Conservation (phyloP, 2,888 invertebrate genomes). For the Drosophila buzzatii region DNA sequence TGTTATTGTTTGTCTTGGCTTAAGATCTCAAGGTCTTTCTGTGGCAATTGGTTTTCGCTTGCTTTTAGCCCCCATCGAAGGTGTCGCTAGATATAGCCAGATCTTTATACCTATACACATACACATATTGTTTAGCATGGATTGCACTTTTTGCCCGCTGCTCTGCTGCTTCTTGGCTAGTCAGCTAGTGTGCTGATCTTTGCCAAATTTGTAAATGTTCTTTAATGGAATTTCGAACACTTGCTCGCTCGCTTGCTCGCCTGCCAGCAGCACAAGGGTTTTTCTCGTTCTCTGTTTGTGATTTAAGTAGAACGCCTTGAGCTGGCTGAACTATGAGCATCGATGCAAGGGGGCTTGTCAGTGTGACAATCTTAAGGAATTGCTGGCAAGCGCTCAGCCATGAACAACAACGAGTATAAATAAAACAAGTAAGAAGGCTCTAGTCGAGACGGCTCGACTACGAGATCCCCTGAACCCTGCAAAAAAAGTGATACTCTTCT, state of each 20-base stretch:
- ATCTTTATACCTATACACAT: background rate
- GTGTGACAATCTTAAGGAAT: slow-evolving; percentile 66
- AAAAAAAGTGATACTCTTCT: too few relatives aligned
- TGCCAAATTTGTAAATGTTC: slow-evolving; percentile 81
- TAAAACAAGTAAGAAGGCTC: too few relatives aligned
- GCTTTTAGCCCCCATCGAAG: slow-evolving; percentile 46
- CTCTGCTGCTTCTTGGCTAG: slow-evolving; percentile 8
- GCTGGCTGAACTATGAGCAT: slow-evolving; percentile 34
- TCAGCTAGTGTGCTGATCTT: slow-evolving; percentile 53
- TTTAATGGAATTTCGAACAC: slow-evolving; percentile 78
- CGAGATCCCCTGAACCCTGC: too few relatives aligned
- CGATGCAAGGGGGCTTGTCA: slow-evolving; percentile 57
- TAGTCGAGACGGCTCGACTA: too few relatives aligned
- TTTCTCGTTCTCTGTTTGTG: slow-evolving; percentile 35
- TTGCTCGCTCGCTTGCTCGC: slow-evolving; percentile 50
- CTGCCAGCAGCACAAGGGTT: slow-evolving; percentile 31
- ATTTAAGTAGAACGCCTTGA: slow-evolving; percentile 51
- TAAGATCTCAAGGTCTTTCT: slow-evolving; percentile 73
- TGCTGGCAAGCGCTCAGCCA: slow-evolving; percentile 50
- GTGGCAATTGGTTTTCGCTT: slow-evolving; percentile 49
- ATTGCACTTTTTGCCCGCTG: slow-evolving; percentile 47
- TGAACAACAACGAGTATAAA: slow-evolving; percentile 19
- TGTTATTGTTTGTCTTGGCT: slow-evolving; percentile 62
- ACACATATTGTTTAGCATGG: slow-evolving; percentile 11
- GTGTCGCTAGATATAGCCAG: slow-evolving; percentile 49